Base-by-base conservation (phyloP, 2,888 invertebrate species). In the Liposcelis brunnea region DNA sequence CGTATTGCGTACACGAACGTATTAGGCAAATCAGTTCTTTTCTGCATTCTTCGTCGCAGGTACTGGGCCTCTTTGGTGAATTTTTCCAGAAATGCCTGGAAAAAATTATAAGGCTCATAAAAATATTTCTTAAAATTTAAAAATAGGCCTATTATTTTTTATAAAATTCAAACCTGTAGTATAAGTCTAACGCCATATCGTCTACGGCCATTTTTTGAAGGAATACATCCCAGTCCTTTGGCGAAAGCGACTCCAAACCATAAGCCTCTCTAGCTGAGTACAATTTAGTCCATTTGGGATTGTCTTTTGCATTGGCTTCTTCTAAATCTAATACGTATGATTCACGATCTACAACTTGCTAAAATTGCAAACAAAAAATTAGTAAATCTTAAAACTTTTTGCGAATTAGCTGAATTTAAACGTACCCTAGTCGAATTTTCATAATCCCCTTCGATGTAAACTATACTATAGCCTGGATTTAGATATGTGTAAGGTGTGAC, bases 361-460 rank as follows among this genome's bases (percentile, higher is more conserved):
- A 35, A 35, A 35, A 35, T 5, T 7, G 10, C 6, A 35, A 35
- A 35, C 4, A 15, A 35, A 35, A 15, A 15, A 35, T 35, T 35
- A 35, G 7, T 35, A 35, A 14, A 26, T 26, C n/a, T n/a, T n/a
- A n/a, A n/a, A n/a, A n/a, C 2, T 42, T 31, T 2, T 14, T 4
- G 11, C 6, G 15, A 4, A 26, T 26, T 8, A 4, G 4, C 26
- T 26, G n/a, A 26, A 26, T 26, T 26, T 26, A 7, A n/a, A 7
- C 43, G 26, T 16, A 43, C 43, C 19, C 32, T 31, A 16, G 43
- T 43, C n/a, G 43, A n/a, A 12, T 34, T 10, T 7, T 31, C 31
- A 32, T 43, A 19, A 14, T 43, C 43, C 12, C 43, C 43, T 2
- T 43, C 43, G n/a, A 43, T 4, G 34, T 43, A 43, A 32, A 16